Conservation (phyloP, 2,888 invertebrate genomes). For the Caenorhabditis sp. region DNA sequence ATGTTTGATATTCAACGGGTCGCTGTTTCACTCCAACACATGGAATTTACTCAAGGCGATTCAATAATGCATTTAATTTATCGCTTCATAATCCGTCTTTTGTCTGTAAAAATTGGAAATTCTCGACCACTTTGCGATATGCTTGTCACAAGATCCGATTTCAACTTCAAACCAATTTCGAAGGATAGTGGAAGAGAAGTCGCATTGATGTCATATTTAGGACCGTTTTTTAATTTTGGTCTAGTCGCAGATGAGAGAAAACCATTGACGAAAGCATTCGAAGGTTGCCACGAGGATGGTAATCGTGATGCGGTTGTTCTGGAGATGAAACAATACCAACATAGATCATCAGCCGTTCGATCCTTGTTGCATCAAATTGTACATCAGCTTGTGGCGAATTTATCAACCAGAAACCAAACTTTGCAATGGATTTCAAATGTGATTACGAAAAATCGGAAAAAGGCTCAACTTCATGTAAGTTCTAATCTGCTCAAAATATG, state of each 20-base stretch:
- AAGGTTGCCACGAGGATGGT: constrained; percentile 12
- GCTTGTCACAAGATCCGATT: constrained; percentile 33
- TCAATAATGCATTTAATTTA: constrained; percentile 13
- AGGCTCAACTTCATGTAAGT: constrained; percentile 82
- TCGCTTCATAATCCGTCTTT: constrained; percentile 15
- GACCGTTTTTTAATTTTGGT: constrained; percentile 89
- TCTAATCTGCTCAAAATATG: background rate
- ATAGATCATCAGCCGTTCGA: constrained; percentile 8
- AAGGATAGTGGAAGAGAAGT: constrained; percentile 83
- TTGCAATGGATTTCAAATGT: constrained; percentile 83
- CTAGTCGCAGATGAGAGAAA: constrained; percentile 89
- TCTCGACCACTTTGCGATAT: constrained; percentile 39
- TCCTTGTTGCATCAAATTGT: constrained; percentile 81
- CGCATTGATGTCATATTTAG: constrained; percentile 84
- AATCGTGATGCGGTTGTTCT: constrained; percentile 10
- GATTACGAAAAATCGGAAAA: constrained; percentile 83
- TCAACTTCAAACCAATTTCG: constrained; percentile 7
- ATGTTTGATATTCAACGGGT: constrained; percentile 42
- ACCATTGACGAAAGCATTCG: constrained; percentile 11
- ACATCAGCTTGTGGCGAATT: constrained; percentile 84
- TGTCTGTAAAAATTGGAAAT: constrained; percentile 17
- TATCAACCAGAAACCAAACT: constrained; percentile 82
- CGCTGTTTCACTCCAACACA: constrained; percentile 14
- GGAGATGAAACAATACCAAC: constrained; percentile 20
- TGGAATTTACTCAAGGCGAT: constrained; percentile 28